Evolutionary conservation across 23 tunicate genomes (phyloP).

Genomic region (Phallusia fumigata): DNA sequence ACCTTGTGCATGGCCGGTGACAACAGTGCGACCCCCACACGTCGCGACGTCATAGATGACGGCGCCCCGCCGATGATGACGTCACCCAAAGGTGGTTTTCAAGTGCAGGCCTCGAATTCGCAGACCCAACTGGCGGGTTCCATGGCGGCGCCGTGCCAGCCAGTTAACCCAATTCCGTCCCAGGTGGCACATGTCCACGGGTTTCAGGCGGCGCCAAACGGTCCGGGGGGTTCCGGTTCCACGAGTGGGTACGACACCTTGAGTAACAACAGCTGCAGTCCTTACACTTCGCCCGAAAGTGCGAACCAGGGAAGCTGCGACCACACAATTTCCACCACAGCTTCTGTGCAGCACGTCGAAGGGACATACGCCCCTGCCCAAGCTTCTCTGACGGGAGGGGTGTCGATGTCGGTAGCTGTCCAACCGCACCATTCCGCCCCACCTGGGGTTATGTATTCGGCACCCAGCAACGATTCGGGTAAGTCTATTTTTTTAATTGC

Average conservation of each 20-base stretch:
- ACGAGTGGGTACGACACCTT: constrained; percentile 88
- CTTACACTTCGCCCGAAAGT: constrained; percentile 84
- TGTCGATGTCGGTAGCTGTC: constrained; percentile 11
- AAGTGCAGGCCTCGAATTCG: background rate
- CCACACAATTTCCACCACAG: constrained; percentile 1
- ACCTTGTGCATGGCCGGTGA: background rate
- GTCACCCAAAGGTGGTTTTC: constrained; percentile 8
- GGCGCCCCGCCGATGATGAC: background rate
- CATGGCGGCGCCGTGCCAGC: constrained; percentile 25
- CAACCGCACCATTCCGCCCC: constrained; percentile 30
- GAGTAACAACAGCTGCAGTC: constrained; percentile 77
- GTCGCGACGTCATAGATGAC: background rate
- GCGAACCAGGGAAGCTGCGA: constrained; percentile 37
- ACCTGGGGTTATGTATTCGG: constrained; percentile 30
- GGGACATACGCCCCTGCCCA: constrained; percentile 15
- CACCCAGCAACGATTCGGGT: constrained; percentile 64
- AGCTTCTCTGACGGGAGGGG: background rate
- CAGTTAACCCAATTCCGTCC: background rate
- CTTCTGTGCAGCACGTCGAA: constrained; percentile 5
- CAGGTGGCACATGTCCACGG: background rate
- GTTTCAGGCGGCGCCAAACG: constrained; percentile 10
- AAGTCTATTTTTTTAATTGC: background rate
- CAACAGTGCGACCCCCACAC: background rate
- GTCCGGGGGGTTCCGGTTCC: constrained; percentile 12
- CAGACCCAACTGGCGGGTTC: background rate